Evolutionary conservation across 2,888 invertebrate species (phyloP), one percentile per base, ranked within the genome.

Genomic region (Agonum fuliginosum): DNA sequence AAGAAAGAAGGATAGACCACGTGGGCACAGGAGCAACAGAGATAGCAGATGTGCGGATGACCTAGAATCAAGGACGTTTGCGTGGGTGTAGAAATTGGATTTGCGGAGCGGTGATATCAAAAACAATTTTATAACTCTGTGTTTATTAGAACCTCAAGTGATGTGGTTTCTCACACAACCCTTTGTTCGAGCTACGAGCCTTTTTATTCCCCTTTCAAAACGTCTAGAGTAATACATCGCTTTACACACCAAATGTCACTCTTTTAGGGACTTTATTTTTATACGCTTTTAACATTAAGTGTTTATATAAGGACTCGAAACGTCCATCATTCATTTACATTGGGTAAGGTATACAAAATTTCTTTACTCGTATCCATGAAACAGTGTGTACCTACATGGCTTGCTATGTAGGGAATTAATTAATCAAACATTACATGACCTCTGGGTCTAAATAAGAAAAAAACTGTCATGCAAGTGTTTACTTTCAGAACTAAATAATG

Each of bases 51-150:
- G 20, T 67, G 37, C 30, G 34, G 74, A 62, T 74, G 74, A 74
- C 74, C 74, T 62, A 74, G 74, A 62, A 74, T 62, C 74, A 74
- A 74, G 74, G 74, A 74, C 74, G 43, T 34, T 37, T 34, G 51
- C 37, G 51, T 72, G 34, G 54, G 54, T 30, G 37, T 34, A 34
- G 54, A 30, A 54, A 72, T 72, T 54, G 72, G 48, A 72, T 72
- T 72, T 54, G 72, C 37, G 37, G 34, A 34, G 54, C 17, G 34
- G 51, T 48, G 48, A 72, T 72, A 72, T 54, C 72, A 54, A 72
- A 48, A 71, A 71, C 71, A 48, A 71, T 71, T 71, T 71, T 71
- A 71, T 51, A 71, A 30, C 54, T 48, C 30, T 54, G 20, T 67
- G 67, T 72, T 37, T 51, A 67, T 67, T 67, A 41, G 67, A 41